Base-by-base conservation (phyloP, 2,797 vertebrate genomes). In the Spinus olivaceus region DNA sequence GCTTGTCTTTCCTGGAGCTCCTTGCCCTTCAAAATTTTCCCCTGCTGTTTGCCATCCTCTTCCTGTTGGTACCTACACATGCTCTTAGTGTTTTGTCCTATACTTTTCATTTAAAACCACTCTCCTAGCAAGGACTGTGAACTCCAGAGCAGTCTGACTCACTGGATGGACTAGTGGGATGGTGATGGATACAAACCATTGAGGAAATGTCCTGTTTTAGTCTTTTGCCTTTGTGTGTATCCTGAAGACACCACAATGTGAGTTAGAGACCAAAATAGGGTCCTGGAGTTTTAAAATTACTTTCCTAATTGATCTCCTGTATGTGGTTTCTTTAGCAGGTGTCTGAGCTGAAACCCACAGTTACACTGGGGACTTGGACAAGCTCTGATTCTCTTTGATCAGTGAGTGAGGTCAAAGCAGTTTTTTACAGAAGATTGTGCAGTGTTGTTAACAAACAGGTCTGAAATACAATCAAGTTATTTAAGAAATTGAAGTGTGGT, bases 51-150 rank as follows among this genome's bases (percentile, higher is more conserved):
- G 51, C 53, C 25, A 33, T 85, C 42, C n/a, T 78, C 0, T 54
- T 79, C 30, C 22, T 67, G 0, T 51, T 53, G 47, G 24, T 61
- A 41, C 22, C 14, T 59, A 24, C 16, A 27, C 7, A 0, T 20
- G 32, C 54, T 67, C n/a, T 56, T 56, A 63, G 49, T 41, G 6
- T 70, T 67, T 82, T 41, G 14, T 63, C 60, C 33, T 24, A 0
- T 21, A 15, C 7, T 67, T 61, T 53, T 21, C n/a, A 25, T 33
- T 37, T 54, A 32, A 61, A 74, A 14, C 41, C 28, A 12, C 53
- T 81, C n/a, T 14, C 1, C 0, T 25, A 37, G 18, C 50, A 47
- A 41, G n/a, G 42, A 14, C 64, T 57, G 46, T 0, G 2, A 20
- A 19, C n/a, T 69, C 51, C 47, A 70, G 78, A 66, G 65, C 28